Conservation (phyloP, 2,888 invertebrate species). For the Chloroclysta siterata region DNA sequence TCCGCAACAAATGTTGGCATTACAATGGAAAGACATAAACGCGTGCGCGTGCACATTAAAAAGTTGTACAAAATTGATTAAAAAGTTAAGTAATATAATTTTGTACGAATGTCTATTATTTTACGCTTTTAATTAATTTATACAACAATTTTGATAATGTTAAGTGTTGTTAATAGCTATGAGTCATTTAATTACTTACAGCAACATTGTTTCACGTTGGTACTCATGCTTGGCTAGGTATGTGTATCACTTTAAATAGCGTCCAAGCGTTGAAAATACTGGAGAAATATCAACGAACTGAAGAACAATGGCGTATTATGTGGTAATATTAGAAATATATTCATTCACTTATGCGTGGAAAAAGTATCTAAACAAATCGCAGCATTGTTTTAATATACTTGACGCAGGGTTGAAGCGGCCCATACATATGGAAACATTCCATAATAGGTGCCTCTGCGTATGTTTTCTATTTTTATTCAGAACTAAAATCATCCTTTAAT, state of each 20-base stretch:
- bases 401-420: constrained; percentile 63
- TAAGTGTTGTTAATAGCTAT: constrained; percentile 41
- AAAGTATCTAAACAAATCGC: constrained; percentile 83
- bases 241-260: constrained; percentile 74
- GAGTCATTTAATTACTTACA: constrained; percentile 64
- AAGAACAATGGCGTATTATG: constrained; percentile 84
- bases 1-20: neutral
- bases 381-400: constrained; percentile 72
- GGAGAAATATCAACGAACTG: constrained; percentile 79
- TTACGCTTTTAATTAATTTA: no score
- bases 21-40: constrained; percentile 34
- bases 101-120: no score
- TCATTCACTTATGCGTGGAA: constrained; percentile 79
- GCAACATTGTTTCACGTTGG: constrained; percentile 63
- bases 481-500: constrained; percentile 38
- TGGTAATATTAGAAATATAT: constrained; percentile 85
- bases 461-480: constrained; percentile 48
- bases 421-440: constrained; percentile 54
- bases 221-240: constrained; percentile 72
- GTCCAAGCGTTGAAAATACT: constrained; percentile 75
- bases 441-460: constrained; percentile 45
- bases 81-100: neutral
- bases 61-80: constrained; percentile 11
- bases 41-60: constrained; percentile 32
- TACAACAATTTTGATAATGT: constrained; percentile 21